A percentile compares a stretch with the other conserved stretches of the same genome.
Conservation (phyloP, 2,888 invertebrate genomes). For the Drosophila falleni region DNA sequence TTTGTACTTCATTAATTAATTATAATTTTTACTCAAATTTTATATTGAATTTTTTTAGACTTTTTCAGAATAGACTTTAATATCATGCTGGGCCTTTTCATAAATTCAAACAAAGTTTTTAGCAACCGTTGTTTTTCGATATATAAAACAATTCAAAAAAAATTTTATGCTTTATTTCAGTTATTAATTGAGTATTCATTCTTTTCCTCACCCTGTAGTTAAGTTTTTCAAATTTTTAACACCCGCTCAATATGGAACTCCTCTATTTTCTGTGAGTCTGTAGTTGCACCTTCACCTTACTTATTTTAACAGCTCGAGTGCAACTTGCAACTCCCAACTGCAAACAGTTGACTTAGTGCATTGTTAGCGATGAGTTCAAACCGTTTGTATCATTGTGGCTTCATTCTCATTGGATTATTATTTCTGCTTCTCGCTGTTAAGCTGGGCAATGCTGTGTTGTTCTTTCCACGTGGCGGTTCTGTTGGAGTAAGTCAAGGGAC, state of each 20-base stretch:
- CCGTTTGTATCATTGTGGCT: conserved; percentile 2
- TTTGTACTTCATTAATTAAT: no score
- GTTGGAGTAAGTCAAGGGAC: conserved; percentile 70
- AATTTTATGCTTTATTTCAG: background rate
- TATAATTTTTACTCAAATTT: no score
- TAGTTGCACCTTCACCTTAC: conserved; percentile 7
- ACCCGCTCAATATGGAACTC: background rate
- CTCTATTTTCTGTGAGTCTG: background rate
- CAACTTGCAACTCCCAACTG: conserved; percentile 17
- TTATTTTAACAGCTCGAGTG: conserved; percentile 4
- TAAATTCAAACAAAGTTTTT: no score
- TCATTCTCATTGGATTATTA: conserved; percentile 14
- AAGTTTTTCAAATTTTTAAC: conserved; percentile 1
- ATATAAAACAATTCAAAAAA: no score
- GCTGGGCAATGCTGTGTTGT: conserved; percentile 45
- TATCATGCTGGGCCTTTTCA: no score
- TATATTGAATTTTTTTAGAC: no score
- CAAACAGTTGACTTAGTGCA: conserved; percentile 55
- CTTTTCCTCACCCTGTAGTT: conserved; percentile 7
- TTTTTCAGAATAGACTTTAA: no score
- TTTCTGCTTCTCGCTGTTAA: conserved; percentile 21
- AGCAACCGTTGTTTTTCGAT: no score
- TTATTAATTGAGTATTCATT: background rate
- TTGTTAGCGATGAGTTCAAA: conserved; percentile 57
- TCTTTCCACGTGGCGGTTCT: conserved; percentile 77